These are phyloP conservation scores for Teleogryllus occipitalis DNA, from an alignment of 1,140 invertebrate genomes.

Conservation along the genomic window DNA sequence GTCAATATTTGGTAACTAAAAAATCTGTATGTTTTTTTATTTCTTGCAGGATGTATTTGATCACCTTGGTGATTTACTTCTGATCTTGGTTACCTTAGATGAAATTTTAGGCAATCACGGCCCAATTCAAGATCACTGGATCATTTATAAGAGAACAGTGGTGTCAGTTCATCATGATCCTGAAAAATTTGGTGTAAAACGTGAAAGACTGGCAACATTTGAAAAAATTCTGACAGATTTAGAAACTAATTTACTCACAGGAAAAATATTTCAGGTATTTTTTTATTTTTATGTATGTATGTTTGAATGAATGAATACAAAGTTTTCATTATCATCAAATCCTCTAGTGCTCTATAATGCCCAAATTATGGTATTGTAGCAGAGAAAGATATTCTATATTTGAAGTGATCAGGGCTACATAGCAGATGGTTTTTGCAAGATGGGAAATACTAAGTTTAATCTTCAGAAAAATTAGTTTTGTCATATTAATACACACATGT, in stretches of 20 bases:
- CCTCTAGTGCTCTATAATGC: too few relatives aligned
- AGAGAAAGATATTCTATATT: too few relatives aligned
- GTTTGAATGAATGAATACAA: too few relatives aligned
- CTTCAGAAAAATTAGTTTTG: too few relatives aligned
- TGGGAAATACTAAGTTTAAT: too few relatives aligned
- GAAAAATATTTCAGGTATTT: conserved; percentile 53
- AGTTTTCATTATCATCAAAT: too few relatives aligned
- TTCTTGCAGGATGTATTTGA: conserved; percentile 48
- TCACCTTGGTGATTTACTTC: conserved; percentile 54
- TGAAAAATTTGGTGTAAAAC: conserved; percentile 47
- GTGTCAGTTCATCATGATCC: conserved; percentile 59
- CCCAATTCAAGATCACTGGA: conserved; percentile 58
- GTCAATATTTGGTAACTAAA: background rate
- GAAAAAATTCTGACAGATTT: conserved; percentile 57
- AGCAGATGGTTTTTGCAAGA: too few relatives aligned
- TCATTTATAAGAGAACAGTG: conserved; percentile 57
- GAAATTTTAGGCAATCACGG: conserved; percentile 53
- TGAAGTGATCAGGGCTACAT: too few relatives aligned
- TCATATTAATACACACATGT: too few relatives aligned
- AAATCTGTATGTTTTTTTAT: conserved; percentile 17
- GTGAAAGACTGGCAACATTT: conserved; percentile 50
- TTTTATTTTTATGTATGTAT: background rate
- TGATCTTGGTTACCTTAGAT: conserved; percentile 62
- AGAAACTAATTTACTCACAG: conserved; percentile 51
- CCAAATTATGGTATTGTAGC: too few relatives aligned